Percentiles rank a stretch among this genome's conserved stretches.
Evolutionary conservation across 2,888 invertebrate genomes (phyloP).

Genomic region (Amphipyra tragopoginis): DNA sequence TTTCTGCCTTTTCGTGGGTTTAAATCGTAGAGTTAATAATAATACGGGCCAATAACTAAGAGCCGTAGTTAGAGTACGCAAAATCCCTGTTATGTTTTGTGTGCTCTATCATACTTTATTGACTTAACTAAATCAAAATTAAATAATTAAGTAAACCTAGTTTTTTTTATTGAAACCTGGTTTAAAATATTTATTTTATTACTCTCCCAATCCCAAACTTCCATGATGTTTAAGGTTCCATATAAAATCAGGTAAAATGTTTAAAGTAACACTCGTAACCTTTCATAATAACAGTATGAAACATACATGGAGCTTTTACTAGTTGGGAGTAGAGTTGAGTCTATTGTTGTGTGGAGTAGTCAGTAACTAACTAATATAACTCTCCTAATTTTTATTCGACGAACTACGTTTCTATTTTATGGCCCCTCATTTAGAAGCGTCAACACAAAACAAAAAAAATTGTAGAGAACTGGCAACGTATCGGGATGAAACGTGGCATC

Average conservation of each 20-base stretch:
- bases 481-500: conserved; percentile 80
- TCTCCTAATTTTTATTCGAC: conserved; percentile 67
- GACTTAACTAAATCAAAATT: too few relatives aligned
- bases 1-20: conserved; percentile 62
- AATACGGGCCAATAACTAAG: background rate
- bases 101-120: conserved; percentile 1
- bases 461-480: conserved; percentile 80
- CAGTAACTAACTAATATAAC: conserved; percentile 45
- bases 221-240: background rate
- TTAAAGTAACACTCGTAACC: background rate
- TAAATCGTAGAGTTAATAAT: conserved; percentile 17
- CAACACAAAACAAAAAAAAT: conserved; percentile 86
- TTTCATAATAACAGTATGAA: conserved; percentile 3
- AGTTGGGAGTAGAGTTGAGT: conserved; percentile 18
- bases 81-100: background rate
- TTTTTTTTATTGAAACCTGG: too few relatives aligned
- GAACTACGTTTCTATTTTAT: conserved; percentile 83
- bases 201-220: background rate
- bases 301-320: conserved; percentile 10
- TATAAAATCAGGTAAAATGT: background rate
- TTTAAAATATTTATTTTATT: too few relatives aligned
- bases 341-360: too few relatives aligned
- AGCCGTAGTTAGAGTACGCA: background rate
- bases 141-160: too few relatives aligned
- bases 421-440: conserved; percentile 85